Base-by-base conservation (phyloP, 1,140 invertebrate genomes). In the Drosophila kanapiae region DNA sequence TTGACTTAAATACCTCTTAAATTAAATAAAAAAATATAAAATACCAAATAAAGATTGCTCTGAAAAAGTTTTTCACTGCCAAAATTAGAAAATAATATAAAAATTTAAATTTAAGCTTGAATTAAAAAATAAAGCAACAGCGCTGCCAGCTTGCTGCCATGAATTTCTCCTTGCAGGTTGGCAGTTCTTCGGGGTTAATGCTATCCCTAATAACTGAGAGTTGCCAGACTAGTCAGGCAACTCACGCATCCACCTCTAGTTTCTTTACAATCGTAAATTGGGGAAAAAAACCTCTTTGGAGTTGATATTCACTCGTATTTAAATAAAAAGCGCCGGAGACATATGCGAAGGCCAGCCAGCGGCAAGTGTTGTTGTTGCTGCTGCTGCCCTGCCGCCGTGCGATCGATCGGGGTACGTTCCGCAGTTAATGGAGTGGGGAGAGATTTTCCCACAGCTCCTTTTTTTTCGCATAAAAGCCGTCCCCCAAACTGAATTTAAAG, bases 351-450 rank as follows among this genome's bases (percentile, higher is more conserved):
- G 85, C 72, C 51, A 49, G 80, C 75, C 62, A 80, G 77, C 84
- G 67, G 77, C 75, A 72, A 84, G 67, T 84, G 58, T 75, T 84
- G 84, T 88, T 88, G 84, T 85, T 90, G 85, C 67, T 90, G 85
- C 81, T 79, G 81, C 71, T 90, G 85, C 85, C 75, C 70, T 76
- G 85, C 68, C 80, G 85, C 75, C 65, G 80, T 80, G 72, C 64
- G 84, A 80, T 80, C 72, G 80, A 88, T 88, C 85, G 83, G 83
- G 83, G 83, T 87, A 83, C 68, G 84, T 87, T 63, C 11, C 14
- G 29, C 16, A 16, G 14, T 18, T 10, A 51, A 62, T 43, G 70
- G 69, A 51, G 72, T 49, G 56, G 70, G 79, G 65, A 80, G 82
- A 64, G 53, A 61, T 87, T 87, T 86, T 70, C 59, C 67, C 60